Base-by-base conservation (phyloP, 2,888 invertebrate species). In the Oxycera nigricornis region DNA sequence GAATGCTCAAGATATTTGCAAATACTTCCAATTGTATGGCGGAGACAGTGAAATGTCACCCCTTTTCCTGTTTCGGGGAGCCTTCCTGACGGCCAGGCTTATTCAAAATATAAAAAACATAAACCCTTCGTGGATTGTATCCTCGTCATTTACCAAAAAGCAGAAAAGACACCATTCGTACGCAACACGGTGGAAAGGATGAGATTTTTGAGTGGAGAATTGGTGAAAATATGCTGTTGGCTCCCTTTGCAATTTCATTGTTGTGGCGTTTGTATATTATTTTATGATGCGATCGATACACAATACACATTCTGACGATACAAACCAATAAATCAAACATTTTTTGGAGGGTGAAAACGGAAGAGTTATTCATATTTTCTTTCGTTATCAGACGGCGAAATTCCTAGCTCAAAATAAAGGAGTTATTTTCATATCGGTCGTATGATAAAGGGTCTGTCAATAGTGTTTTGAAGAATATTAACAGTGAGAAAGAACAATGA, bases 281-380 rank as follows among this genome's bases (percentile, higher is more conserved):
- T 73, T 73, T 73, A 73, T 73, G 73, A 73, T 46, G 20, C 30
- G 17, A 20, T 28, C 30, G 26, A 31, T 55, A 57, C 52, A 73
- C 50, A 73, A 73, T 73, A 73, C 62, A 62, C 50, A 62, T 22
- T 50, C 62, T 73, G 61, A 73, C 62, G 73, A 62, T 50, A 50
- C 73, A 46, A 62, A 73, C 62, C 73, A 73, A 73, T 73, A 73
- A 73, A 73, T 73, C 73, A 73, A 62, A 50, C 24, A 57, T 35
- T 62, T 62, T 55, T 55, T 14, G 24, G 55, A 22, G 41, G 65
- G 9, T 65, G 7, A 30, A 41, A 65, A 39, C 41, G 41, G 39
- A 65, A 65, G 65, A 65, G 65, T 65, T 65, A 41, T 20, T 41
- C 35, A 65, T 31, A 20, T 24, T 62, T 26, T 7, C 30, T 50